Evolutionary conservation across 2,113 vertebrate genomes (phyloP).

Genomic region (Dendropsophus ebraccatus): DNA sequence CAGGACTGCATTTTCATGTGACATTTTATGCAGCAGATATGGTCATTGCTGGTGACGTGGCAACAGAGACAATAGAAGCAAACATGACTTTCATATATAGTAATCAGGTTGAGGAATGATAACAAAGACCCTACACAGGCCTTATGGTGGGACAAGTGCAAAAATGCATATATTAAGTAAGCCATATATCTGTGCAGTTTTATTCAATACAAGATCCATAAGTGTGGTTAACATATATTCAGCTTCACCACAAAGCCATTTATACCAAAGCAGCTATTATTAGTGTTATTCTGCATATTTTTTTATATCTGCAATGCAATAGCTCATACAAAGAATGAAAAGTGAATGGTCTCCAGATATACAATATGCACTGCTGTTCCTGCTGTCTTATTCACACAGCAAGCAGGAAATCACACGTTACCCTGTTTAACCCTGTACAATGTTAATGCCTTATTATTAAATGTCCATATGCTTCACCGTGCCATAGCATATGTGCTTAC

Average conservation of each 20-base stretch:
- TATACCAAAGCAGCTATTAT: background rate
- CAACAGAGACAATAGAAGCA: background rate
- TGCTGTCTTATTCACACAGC: background rate
- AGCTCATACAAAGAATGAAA: background rate
- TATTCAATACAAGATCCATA: background rate
- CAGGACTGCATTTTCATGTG: background rate
- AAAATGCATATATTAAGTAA: background rate
- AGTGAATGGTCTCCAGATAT: background rate
- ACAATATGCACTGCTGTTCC: constrained; percentile 7
- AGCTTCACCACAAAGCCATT: background rate
- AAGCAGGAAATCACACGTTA: constrained; percentile 28
- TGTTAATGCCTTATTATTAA: constrained; percentile 47
- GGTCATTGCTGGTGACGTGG: background rate
- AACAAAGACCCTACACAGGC: background rate
- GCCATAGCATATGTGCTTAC: constrained; percentile 31
- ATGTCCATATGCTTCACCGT: constrained; percentile 39
- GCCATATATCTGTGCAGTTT: background rate
- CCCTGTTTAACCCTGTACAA: constrained; percentile 33
- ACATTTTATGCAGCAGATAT: background rate
- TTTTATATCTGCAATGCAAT: background rate
- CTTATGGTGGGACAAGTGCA: background rate
- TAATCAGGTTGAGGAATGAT: background rate
- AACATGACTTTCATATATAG: background rate
- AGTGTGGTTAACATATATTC: background rate
- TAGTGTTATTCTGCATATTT: background rate